Conservation (phyloP, 1,140 invertebrate species). For the Lordiphosa collinella region DNA sequence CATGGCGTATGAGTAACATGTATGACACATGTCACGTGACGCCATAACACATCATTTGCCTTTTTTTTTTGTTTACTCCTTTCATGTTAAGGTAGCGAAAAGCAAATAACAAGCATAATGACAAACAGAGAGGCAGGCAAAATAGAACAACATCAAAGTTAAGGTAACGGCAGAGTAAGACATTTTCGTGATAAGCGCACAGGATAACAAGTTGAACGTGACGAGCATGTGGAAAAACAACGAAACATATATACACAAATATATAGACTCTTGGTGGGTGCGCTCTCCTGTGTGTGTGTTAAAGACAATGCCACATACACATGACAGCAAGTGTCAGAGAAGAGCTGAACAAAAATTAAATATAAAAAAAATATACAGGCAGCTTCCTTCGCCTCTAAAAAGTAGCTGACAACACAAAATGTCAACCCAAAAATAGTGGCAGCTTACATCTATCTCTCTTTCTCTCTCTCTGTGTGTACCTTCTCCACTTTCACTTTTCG, state of each 20-base stretch:
- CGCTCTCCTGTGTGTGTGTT: conserved; percentile 12
- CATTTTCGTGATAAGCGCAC: conserved; percentile 43
- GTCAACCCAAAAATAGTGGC: conserved; percentile 21
- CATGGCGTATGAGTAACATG: conserved; percentile 29
- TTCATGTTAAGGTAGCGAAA: neutral
- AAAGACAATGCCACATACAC: conserved; percentile 38
- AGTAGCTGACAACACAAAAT: conserved; percentile 38
- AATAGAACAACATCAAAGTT: neutral
- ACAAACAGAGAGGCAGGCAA: conserved; percentile 28
- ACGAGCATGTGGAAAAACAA: conserved; percentile 32
- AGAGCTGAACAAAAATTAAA: conserved; percentile 27
- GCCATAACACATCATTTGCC: conserved; percentile 54
- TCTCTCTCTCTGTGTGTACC: neutral
- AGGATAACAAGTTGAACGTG: conserved; percentile 60
- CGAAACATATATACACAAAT: neutral
- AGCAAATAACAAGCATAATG: conserved; percentile 44
- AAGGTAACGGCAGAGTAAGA: conserved; percentile 40
- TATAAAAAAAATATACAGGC: conserved; percentile 1
- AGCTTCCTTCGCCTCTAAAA: conserved; percentile 13
- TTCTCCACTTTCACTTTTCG: conserved; percentile 42
- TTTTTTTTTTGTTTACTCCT: conserved; percentile 14
- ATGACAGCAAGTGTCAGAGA: conserved; percentile 53
- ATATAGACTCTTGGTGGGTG: conserved; percentile 11
- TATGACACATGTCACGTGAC: conserved; percentile 57
- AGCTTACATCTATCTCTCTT: conserved; percentile 4